These are phyloP conservation scores for Liopterus haemorrhoidalis DNA, from an alignment of 2,888 invertebrate genomes.

Conservation along the genomic window DNA sequence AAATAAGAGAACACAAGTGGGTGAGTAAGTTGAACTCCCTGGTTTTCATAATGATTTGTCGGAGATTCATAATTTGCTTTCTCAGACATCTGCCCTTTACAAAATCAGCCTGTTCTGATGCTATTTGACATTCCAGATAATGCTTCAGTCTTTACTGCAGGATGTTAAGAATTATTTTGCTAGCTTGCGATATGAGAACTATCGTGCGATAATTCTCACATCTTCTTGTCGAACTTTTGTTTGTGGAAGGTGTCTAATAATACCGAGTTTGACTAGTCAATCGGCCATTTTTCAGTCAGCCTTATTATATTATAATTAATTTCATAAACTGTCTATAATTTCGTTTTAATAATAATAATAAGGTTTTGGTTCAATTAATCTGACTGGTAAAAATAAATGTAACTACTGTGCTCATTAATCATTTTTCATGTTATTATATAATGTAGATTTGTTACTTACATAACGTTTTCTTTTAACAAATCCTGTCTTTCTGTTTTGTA, in stretches of 20 bases:
- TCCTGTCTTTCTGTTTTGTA: no score
- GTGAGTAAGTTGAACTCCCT: constrained; percentile 8
- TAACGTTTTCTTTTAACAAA: no score
- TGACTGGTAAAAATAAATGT: no score
- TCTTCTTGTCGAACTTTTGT: constrained; percentile 3
- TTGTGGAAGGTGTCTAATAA: constrained; percentile 12
- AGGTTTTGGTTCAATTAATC: no score
- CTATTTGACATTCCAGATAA: constrained; percentile 9
- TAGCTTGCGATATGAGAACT: constrained; percentile 4
- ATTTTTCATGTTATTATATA: no score
- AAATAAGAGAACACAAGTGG: no score
- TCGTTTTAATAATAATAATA: no score
- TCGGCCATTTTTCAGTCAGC: no score
- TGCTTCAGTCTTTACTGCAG: constrained; percentile 1
- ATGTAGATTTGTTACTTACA: no score
- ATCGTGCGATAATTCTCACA: constrained; percentile 10
- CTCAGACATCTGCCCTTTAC: constrained; percentile 4
- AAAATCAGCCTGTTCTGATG: constrained; percentile 11
- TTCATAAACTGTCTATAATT: no score
- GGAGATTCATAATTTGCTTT: constrained; percentile 8
- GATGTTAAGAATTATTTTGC: constrained; percentile 12
- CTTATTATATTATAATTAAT: no score
- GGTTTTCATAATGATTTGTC: constrained; percentile 10
- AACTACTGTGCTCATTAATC: no score
- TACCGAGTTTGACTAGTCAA: constrained; percentile 5